These are phyloP conservation scores for Tiphia femorata DNA, from an alignment of 2,888 invertebrate genomes.

Conservation along the genomic window DNA sequence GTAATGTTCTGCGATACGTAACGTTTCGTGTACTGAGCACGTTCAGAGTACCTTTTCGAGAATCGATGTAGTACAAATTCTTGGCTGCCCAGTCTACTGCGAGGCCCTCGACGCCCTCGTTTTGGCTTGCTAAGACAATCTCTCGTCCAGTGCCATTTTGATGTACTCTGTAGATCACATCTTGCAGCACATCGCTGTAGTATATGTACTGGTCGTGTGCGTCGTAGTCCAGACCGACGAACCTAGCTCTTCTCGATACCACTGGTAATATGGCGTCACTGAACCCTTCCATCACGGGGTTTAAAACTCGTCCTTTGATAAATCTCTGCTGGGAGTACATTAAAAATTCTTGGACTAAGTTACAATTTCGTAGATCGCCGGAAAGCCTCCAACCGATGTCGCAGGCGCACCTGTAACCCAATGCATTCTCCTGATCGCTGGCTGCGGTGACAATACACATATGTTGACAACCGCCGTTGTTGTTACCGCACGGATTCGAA, in stretches of 20 bases:
- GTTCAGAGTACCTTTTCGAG: slow-evolving; percentile 93
- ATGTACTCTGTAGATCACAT: slow-evolving; percentile 90
- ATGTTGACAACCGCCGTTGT: slow-evolving; percentile 92
- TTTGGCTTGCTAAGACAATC: slow-evolving; percentile 94
- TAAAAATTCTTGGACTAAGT: slow-evolving; percentile 86
- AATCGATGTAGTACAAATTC: slow-evolving; percentile 95
- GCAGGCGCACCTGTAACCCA: slow-evolving; percentile 93
- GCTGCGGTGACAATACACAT: slow-evolving; percentile 92
- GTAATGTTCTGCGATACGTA: slow-evolving; percentile 83
- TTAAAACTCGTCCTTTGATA: slow-evolving; percentile 91
- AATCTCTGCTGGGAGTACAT: slow-evolving; percentile 97
- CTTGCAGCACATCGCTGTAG: slow-evolving; percentile 96
- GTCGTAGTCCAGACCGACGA: slow-evolving; percentile 96
- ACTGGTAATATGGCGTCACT: slow-evolving; percentile 96
- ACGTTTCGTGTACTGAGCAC: slow-evolving; percentile 91
- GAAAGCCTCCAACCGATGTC: slow-evolving; percentile 87
- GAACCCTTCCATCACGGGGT: slow-evolving; percentile 91
- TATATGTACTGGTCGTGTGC: slow-evolving; percentile 92
- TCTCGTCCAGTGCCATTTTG: slow-evolving; percentile 85
- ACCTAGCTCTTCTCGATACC: slow-evolving; percentile 89
- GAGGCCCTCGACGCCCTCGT: slow-evolving; percentile 96
- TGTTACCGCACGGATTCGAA: slow-evolving; percentile 85
- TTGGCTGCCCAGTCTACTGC: slow-evolving; percentile 97
- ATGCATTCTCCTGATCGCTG: slow-evolving; percentile 72
- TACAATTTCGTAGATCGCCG: slow-evolving; percentile 83